A percentile compares a stretch with the other conserved stretches of the same genome.
phyloP scores from a whole-genome alignment of 2,113 vertebrate species.

The Danionella cerebrum region DNA sequence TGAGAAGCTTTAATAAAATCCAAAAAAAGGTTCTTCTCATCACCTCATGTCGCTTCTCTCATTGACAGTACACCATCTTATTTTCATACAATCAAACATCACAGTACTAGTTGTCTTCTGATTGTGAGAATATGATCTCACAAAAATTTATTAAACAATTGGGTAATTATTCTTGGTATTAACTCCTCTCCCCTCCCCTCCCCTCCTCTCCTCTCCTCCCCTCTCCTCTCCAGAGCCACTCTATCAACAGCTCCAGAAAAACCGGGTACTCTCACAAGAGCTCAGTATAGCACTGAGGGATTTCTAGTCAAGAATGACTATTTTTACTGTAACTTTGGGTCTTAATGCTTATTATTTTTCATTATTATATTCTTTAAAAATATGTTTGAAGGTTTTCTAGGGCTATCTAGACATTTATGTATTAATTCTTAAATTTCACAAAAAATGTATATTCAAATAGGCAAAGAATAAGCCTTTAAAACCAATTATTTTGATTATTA shows the following conservation, averaged over 20 bases:
- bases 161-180: background rate
- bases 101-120: background rate
- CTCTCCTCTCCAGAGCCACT: constrained; percentile 84
- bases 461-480: too few relatives aligned
- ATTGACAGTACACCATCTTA: background rate
- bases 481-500: too few relatives aligned
- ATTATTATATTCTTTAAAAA: too few relatives aligned
- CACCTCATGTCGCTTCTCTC: constrained; percentile 15
- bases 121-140: background rate
- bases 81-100: background rate
- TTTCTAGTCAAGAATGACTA: too few relatives aligned
- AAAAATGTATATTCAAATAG: too few relatives aligned
- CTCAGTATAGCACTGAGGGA: constrained; percentile 91
- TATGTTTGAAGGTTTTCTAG: too few relatives aligned
- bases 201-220: constrained; percentile 60
- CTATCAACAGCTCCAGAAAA: constrained; percentile 96
- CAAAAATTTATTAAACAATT: background rate
- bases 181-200: background rate
- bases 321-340: too few relatives aligned
- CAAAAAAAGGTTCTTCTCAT: constrained; percentile 25
- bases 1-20: constrained; percentile 47
- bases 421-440: too few relatives aligned
- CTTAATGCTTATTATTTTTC: too few relatives aligned
- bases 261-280: constrained; percentile 87
- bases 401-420: too few relatives aligned